These are phyloP conservation scores for Tor tambroides DNA, from an alignment of 2,113 vertebrate genomes.

Conservation along the genomic window DNA sequence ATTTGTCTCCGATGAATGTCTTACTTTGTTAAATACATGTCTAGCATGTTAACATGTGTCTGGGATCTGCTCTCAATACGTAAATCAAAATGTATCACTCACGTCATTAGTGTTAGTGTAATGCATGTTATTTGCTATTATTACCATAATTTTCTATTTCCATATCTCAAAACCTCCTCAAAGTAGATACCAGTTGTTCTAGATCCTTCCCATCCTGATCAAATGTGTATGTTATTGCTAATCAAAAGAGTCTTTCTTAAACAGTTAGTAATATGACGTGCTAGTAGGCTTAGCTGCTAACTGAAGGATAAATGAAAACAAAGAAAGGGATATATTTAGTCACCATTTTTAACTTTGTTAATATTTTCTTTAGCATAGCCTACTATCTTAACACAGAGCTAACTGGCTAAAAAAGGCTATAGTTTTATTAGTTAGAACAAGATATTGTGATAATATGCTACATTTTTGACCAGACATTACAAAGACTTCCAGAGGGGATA, in stretches of 20 bases:
- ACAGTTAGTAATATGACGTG: neutral
- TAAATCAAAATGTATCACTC: neutral
- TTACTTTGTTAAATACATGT: neutral
- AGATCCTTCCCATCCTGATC: neutral
- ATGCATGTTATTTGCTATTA: neutral
- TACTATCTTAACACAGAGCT: neutral
- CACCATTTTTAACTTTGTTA: neutral
- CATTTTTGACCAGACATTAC: neutral
- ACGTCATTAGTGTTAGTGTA: neutral
- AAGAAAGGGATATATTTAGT: neutral
- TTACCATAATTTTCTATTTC: neutral
- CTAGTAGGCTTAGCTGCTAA: neutral
- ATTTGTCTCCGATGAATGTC: slow-evolving; percentile 5
- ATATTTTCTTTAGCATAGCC: neutral
- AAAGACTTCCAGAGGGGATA: neutral
- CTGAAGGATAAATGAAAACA: neutral
- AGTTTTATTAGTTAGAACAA: neutral
- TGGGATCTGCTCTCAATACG: neutral
- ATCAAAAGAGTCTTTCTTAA: neutral
- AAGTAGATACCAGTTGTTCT: neutral
- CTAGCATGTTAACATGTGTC: neutral
- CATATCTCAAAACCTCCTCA: no score
- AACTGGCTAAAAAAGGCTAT: neutral
- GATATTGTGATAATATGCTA: neutral
- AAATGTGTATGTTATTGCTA: neutral